These are phyloP conservation scores for Glossophaga mutica DNA, from an alignment of 2,797 vertebrate species.

Conservation along the genomic window DNA sequence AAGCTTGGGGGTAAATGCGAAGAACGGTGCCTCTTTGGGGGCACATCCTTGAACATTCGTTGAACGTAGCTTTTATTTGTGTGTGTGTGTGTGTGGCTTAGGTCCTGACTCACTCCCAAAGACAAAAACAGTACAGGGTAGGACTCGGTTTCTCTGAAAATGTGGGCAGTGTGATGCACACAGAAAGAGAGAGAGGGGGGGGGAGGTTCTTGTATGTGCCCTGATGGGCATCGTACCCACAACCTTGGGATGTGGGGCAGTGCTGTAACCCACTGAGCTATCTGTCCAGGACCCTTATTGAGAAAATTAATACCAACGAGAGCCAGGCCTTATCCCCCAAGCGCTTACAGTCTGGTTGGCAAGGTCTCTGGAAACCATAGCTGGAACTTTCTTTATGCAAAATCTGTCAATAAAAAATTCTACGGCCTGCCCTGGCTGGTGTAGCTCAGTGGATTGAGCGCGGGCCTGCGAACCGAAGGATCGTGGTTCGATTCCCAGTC, in stretches of 20 bases:
- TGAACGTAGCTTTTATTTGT: not conserved
- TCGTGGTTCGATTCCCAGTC: no score
- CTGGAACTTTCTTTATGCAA: not conserved
- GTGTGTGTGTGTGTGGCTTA: not conserved
- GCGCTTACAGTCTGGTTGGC: not conserved
- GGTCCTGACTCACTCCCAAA: not conserved
- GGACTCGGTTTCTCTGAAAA: not conserved
- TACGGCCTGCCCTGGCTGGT: no score
- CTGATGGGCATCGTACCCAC: not conserved
- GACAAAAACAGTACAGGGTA: not conserved
- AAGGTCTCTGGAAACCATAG: no score
- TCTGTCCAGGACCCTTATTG: not conserved
- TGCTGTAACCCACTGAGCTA: not conserved
- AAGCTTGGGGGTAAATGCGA: not conserved
- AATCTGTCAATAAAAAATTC: not conserved
- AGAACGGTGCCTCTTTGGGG: fast-evolving
- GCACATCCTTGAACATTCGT: not conserved
- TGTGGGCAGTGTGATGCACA: not conserved
- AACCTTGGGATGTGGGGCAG: not conserved
- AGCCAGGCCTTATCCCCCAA: not conserved
- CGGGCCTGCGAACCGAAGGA: no score
- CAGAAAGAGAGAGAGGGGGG: no score
- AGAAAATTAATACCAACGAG: not conserved
- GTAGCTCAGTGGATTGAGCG: no score
- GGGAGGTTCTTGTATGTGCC: not conserved